Percentiles rank a stretch among this genome's conserved stretches.
phyloP scores from a whole-genome alignment of 2,113 vertebrate species.

The Cinclus mexicanus region DNA sequence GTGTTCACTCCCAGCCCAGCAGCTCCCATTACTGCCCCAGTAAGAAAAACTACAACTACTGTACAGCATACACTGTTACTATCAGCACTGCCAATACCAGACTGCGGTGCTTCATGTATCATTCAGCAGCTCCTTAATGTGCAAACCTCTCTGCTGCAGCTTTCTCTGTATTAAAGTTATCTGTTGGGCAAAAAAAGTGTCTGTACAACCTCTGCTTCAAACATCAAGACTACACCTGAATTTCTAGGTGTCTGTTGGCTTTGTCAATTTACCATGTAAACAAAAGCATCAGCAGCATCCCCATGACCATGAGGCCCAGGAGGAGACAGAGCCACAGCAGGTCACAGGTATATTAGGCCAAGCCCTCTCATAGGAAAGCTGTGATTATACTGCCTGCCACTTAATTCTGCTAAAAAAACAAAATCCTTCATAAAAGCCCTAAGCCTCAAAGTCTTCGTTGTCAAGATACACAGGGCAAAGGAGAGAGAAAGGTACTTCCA shows the following conservation, averaged over 20 bases:
- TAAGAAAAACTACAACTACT: background rate
- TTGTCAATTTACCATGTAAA: background rate
- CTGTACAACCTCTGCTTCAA: background rate
- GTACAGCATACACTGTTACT: background rate
- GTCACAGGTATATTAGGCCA: background rate
- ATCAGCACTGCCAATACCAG: background rate
- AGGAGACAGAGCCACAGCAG: background rate
- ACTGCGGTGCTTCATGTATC: conserved; percentile 7
- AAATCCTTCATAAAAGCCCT: background rate
- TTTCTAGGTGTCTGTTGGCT: background rate
- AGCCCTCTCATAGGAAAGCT: background rate
- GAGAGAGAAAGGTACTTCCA: background rate
- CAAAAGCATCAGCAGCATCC: background rate
- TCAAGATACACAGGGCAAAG: background rate
- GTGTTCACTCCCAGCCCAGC: background rate
- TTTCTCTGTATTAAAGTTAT: conserved; percentile 13
- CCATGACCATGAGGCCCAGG: background rate
- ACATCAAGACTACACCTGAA: background rate
- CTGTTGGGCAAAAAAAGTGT: background rate
- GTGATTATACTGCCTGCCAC: background rate
- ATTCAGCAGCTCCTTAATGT: conserved; percentile 30
- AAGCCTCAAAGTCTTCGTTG: background rate
- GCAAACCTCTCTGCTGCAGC: conserved; percentile 22
- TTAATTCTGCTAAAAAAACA: background rate
- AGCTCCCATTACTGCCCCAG: background rate